Evolutionary conservation across 2,797 vertebrate species (phyloP), one percentile per base, ranked within the genome.

Genomic region (Tamandua tetradactyla): DNA sequence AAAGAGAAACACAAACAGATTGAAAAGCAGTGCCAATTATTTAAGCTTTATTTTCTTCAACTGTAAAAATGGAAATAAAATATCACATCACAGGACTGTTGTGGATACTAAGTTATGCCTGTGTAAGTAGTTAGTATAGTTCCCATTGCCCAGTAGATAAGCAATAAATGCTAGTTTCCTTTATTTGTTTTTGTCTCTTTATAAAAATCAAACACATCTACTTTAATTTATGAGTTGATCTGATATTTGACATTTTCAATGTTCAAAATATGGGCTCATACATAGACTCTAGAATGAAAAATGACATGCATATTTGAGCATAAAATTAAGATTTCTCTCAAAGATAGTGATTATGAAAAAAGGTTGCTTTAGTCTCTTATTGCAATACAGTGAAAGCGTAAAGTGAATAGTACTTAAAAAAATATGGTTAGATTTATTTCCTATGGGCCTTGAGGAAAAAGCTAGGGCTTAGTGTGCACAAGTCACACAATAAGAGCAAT

Each of bases 391-490:
- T 74, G 52, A 59, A 94, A 92, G n/a, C 35, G 62, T 90, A 88
- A 95, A 44, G 66, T 86, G 25, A 68, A 79, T 76, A 79, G 49
- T 75, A 95, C 66, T 95, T 94, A 80, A 15, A 84, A 95, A 55
- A 47, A 3, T 57, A 52, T 61, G 59, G 32, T 96, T 23, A 74
- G 3, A 66, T 61, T 93, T 94, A 66, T 92, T 87, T 84, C 13
- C 15, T 69, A 1, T 81, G 49, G 5, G 0, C n/a, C 17, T 57
- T 17, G 5, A 78, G 10, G 30, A 62, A 89, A 93, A 61, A 81
- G 76, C 44, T 74, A 49, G 11, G 47, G 11, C 49, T 55, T 69
- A 52, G 6, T 37, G 2, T 75, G 15, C 40, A 76, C 32, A 87
- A 72, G 32, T 55, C 59, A 89, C 32, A n/a, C n/a, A n/a, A n/a